phyloP scores from a whole-genome alignment of 2,113 vertebrate genomes.

The Nestor notabilis region DNA sequence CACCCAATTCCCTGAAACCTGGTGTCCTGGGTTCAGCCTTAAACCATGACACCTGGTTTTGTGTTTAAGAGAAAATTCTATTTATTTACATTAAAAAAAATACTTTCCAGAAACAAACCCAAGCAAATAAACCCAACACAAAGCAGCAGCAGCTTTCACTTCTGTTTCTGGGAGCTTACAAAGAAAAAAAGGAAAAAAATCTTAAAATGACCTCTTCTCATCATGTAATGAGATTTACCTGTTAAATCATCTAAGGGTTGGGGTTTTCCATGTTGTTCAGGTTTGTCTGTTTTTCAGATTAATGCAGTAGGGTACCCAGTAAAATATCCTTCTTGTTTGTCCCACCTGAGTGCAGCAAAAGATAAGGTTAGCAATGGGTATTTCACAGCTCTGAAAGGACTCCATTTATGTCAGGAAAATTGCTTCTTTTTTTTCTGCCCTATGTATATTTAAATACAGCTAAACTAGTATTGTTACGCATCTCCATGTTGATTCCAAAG shows the following conservation, averaged over 20 bases:
- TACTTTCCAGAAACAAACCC: background rate
- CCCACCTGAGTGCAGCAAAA: background rate
- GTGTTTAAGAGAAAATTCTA: background rate
- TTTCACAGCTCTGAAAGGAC: background rate
- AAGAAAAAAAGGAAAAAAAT: background rate
- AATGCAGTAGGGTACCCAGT: background rate
- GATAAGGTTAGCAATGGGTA: background rate
- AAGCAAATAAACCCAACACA: background rate
- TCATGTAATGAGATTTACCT: background rate
- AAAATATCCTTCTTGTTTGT: background rate
- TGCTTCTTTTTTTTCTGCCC: background rate
- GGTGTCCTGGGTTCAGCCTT: too few species aligned
- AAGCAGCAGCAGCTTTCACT: background rate
- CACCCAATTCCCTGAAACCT: background rate
- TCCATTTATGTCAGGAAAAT: background rate
- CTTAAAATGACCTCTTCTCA: background rate
- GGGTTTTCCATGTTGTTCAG: background rate
- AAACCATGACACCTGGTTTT: too few species aligned
- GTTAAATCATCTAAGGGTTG: background rate
- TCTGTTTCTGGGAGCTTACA: background rate
- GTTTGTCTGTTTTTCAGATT: background rate
- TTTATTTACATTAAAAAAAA: background rate
- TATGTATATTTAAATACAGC: background rate
- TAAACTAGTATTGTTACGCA: background rate
- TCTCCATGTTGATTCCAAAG: background rate